Base-by-base conservation (phyloP, 2,888 invertebrate genomes). In the Coronaproctus castanopsis region DNA sequence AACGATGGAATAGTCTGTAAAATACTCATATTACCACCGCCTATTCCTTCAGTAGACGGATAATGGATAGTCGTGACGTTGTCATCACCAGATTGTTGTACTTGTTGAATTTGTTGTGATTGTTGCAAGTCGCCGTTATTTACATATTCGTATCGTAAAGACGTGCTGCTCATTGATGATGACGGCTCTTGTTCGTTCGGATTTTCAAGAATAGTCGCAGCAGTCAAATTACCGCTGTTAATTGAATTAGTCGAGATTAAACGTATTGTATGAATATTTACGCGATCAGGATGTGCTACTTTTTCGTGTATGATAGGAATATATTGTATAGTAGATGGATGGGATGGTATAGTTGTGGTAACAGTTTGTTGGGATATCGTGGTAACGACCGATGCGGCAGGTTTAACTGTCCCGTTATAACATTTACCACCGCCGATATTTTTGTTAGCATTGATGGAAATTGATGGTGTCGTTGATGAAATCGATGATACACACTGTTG, bases 301-400 rank as follows among this genome's bases (percentile, higher is more conserved):
- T 62, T 59, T n/a, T 60, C 60, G 14, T 62, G 64, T 50, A 63
- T 54, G 49, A 64, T 62, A 21, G 67, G 67, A 48, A 67, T 67
- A 58, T 67, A 67, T 59, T 67, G 67, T 56, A 66, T 67, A 8
- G 68, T 67, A n/a, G 70, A 69, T 57, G 69, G 69, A 65, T 65
- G 67, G 22, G 67, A 65, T 50, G 66, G 65, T 57, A 61, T 64
- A 60, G 65, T 65, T 14, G 67, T 64, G 36, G 65, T 62, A 52
- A 65, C 65, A 55, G 64, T 65, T 62, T 63, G 63, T 21, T 63
- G 63, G 52, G 61, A 54, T 24, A 59, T 48, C 5, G 55, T 50
- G 10, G 21, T 55, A 19, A 55, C 59, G 3, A 20, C 19, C 14
- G 14, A 5, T 14, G 36, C 36, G 8, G 36, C 36, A 36, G 8